Base-by-base conservation (phyloP, 2,113 vertebrate genomes). In the Orcinus orca region DNA sequence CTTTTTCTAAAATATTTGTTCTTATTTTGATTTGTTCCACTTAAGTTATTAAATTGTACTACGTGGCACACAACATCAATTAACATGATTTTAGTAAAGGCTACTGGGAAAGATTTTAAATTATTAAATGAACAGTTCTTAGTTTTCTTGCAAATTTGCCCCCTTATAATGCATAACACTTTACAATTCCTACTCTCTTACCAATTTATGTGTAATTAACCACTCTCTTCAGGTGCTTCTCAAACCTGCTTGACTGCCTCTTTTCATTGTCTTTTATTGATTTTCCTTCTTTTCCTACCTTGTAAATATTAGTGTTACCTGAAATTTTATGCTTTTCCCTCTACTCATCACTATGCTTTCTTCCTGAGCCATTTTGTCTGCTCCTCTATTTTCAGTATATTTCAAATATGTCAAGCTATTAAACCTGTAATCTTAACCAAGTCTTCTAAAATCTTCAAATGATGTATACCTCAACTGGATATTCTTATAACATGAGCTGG, bases 1-100 rank as follows among this genome's bases (percentile, higher is more conserved):
- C 10, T 60, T 95, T 93, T 67, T 50, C 71, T 60, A 47, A 88
- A 96, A 63, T 38, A 83, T 58, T 68, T 95, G 77, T 91, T 92
- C 7, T 58, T 21, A 60, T 67, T 86, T n/a, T 38, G 80, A 70
- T 71, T 83, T 94, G 18, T 55, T 60, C 3, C 21, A 18, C 29
- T 25, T 90, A 47, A 67, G 50, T 41, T 90, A 41, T 63, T 86
- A 44, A 70, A 58, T 50, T 79, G 6, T 60, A 63, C 9, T 53
- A 13, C 53, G 20, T 26, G 15, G 20, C 15, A 38, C 13, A 41
- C 4, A 33, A 53, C 14, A n/a, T 87, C 8, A n/a, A 23, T 29
- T 88, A 20, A 50, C 26, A 29, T 21, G 18, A 77, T 74, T 63
- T 93, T 63, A 68, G 8, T 47, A 68, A 94, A 87, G 25, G 20